phyloP scores from a whole-genome alignment of 2,888 invertebrate genomes.

The Ceriagrion tenellum region DNA sequence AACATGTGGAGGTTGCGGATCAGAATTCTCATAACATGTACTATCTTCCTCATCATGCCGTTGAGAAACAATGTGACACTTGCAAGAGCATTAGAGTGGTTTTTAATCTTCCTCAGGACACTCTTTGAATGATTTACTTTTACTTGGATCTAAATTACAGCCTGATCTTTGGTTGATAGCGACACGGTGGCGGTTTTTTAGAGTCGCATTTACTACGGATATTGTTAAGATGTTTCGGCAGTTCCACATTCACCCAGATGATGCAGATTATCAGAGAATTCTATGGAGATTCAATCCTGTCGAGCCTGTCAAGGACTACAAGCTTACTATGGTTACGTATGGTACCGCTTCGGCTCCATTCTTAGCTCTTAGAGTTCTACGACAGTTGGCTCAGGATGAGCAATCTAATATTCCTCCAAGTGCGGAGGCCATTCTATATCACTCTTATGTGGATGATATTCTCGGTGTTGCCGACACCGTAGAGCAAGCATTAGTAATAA shows the following conservation, averaged over 20 bases:
- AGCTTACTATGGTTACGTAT: not conserved
- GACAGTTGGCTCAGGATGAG: not conserved
- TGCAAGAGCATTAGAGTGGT: not conserved
- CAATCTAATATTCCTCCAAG: not conserved
- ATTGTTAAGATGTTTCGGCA: conserved; percentile 44
- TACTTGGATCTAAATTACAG: not conserved
- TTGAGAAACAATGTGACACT: too few relatives aligned
- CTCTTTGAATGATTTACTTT: not conserved
- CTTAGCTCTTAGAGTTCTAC: too few relatives aligned
- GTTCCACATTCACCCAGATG: not conserved
- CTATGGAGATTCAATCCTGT: conserved; percentile 13
- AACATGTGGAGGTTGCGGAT: too few relatives aligned
- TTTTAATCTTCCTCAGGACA: not conserved
- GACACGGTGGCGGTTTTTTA: conserved; percentile 34
- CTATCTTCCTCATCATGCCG: too few relatives aligned
- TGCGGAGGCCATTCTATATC: not conserved
- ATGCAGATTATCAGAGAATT: conserved; percentile 32
- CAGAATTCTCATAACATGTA: too few relatives aligned
- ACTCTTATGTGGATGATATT: too few relatives aligned
- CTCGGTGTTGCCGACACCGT: too few relatives aligned
- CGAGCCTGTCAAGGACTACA: conserved; percentile 20
- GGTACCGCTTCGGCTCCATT: too few relatives aligned
- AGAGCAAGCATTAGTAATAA: too few relatives aligned
- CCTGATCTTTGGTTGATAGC: conserved; percentile 41
- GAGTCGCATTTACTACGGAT: conserved; percentile 23